phyloP scores from a whole-genome alignment of 2,888 invertebrate genomes.

The Diplolepis rosae region DNA sequence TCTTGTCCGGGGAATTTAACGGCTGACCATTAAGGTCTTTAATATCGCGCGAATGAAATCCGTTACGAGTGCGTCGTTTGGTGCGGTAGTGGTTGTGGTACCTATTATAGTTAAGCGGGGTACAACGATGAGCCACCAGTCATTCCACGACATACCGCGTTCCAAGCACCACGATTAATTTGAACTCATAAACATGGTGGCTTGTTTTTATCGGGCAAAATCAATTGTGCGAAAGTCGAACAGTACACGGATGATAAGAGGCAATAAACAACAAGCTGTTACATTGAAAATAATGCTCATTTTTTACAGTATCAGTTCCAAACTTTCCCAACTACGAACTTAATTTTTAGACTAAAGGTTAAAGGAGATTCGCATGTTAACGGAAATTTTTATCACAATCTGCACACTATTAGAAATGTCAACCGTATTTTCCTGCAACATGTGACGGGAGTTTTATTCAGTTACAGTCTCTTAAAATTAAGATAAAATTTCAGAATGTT shows the following conservation, averaged over 20 bases:
- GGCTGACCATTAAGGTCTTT: constrained; percentile 62
- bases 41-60: constrained; percentile 64
- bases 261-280: constrained; percentile 12
- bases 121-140: constrained; percentile 26
- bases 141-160: constrained; percentile 7
- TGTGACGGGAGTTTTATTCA: too few species aligned
- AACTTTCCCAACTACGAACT: background rate
- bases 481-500: too few species aligned
- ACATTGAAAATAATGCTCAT: background rate
- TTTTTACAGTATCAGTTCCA: background rate
- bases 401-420: too few species aligned
- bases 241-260: background rate
- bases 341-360: background rate
- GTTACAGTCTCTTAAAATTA: too few species aligned
- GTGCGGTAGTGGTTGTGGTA: constrained; percentile 45
- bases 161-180: constrained; percentile 21
- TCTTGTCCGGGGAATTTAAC: constrained; percentile 60
- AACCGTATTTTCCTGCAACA: too few species aligned
- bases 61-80: constrained; percentile 44
- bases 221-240: constrained; percentile 13
- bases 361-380: background rate
- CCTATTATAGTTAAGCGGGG: constrained; percentile 33
- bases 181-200: constrained; percentile 19
- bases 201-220: constrained; percentile 27
- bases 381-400: too few species aligned